A percentile compares a stretch with the other conserved stretches of the same genome.
phyloP scores from a whole-genome alignment of 2,888 invertebrate genomes.

The Callosobruchus maculatus region DNA sequence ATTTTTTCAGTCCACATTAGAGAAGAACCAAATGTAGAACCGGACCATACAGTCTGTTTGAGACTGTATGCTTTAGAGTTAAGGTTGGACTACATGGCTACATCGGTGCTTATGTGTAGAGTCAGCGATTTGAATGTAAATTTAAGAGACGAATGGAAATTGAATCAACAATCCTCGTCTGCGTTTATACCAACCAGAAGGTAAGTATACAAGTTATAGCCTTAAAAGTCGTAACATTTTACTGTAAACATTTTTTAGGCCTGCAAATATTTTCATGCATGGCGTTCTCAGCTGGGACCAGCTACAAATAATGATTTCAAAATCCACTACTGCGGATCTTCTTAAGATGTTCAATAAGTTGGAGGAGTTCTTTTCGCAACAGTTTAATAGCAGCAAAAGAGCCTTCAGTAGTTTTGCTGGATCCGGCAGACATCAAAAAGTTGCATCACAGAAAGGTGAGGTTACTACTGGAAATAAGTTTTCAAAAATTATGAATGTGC shows the following conservation, averaged over 20 bases:
- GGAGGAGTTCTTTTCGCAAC: constrained; percentile 96
- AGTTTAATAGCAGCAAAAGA: constrained; percentile 92
- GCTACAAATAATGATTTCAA: constrained; percentile 93
- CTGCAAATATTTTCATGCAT: constrained; percentile 87
- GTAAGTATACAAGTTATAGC: constrained; percentile 34
- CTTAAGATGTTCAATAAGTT: constrained; percentile 95
- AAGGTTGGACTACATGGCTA: constrained; percentile 96
- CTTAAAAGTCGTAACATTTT: background rate
- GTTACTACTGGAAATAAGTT: too few relatives aligned
- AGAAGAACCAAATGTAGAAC: constrained; percentile 87
- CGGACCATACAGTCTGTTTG: constrained; percentile 72
- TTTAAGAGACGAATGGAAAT: constrained; percentile 85
- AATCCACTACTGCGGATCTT: constrained; percentile 94
- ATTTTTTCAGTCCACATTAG: constrained; percentile 69
- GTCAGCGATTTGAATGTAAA: constrained; percentile 79
- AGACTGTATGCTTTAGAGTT: constrained; percentile 83
- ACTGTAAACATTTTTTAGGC: constrained; percentile 51
- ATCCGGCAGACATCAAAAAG: constrained; percentile 35
- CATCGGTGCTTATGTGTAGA: constrained; percentile 88
- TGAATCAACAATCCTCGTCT: constrained; percentile 52
- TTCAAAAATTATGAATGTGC: too few relatives aligned
- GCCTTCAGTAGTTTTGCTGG: constrained; percentile 61
- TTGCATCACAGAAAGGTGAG: constrained; percentile 41
- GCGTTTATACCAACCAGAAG: constrained; percentile 62
- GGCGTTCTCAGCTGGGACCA: constrained; percentile 94